Evolutionary conservation across 2,888 invertebrate species (phyloP), one percentile per base, ranked within the genome.

Genomic region (Hirtodrosophila alboralis): DNA sequence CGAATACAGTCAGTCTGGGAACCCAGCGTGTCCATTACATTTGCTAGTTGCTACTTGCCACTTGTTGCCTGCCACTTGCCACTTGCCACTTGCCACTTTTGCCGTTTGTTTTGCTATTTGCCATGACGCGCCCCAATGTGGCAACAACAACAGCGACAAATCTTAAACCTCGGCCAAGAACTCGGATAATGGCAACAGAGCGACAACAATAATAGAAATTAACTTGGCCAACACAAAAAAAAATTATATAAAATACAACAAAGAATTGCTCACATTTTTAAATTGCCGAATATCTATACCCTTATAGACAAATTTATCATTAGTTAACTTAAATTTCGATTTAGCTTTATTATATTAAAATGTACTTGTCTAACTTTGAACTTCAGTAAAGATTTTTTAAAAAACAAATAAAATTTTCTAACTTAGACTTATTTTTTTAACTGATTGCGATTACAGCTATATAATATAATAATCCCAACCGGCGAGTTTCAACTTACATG

Each of bases 181-280:
- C 53, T 51, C 28, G 48, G 44, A 59, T 61, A 75, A 69, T 69
- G 57, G 40, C 61, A 52, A 58, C 54, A 34, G 37, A 45, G 45
- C 44, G 64, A 52, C 61, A 68, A 72, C 75, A 77, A 83, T 75
- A 57, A 69, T 65, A 70, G 60, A 85, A 80, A 83, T 83, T 79
- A 79, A 66, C 76, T 69, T 71, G 65, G 26, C 36, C 18, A 13
- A 54, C 14, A 33, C 7, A 28, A 4, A 43, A 28, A 18, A 48
- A 28, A 49, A 23, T 40, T 10, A 21, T 10, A 36, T 4, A 30
- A 18, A 5, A 16, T 34, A 18, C 30, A 30, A 34, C n/a, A n/a
- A n/a, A n/a, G n/a, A n/a, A n/a, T n/a, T n/a, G n/a, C n/a, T n/a
- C n/a, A n/a, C n/a, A n/a, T n/a, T n/a, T n/a, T n/a, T n/a, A n/a